phyloP scores from a whole-genome alignment of 2,888 invertebrate species.

The Zygaena filipendulae region DNA sequence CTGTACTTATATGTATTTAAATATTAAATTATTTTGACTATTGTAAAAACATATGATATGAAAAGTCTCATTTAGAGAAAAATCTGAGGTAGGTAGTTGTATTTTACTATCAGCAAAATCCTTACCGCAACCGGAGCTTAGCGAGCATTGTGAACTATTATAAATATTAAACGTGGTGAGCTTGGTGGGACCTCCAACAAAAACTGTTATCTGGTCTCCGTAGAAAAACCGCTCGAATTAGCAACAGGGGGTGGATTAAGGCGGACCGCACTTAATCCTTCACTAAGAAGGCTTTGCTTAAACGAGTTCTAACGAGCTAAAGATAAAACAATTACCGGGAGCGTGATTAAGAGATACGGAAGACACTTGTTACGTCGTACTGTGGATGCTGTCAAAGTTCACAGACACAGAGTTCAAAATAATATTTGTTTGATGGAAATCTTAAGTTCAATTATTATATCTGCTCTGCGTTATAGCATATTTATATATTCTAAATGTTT shows the following conservation, averaged over 20 bases:
- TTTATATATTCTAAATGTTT: too few species aligned
- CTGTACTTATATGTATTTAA: too few species aligned
- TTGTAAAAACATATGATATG: too few species aligned
- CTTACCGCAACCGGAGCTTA: slow-evolving; percentile 47
- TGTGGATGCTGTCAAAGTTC: too few species aligned
- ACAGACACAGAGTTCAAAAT: too few species aligned
- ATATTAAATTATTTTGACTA: too few species aligned
- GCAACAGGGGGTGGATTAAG: slow-evolving; percentile 63
- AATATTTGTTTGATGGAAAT: too few species aligned
- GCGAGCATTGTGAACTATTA: slow-evolving; percentile 50
- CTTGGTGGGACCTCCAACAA: slow-evolving; percentile 46
- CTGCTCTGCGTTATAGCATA: slow-evolving; percentile 25
- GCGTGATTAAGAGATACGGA: slow-evolving; percentile 66
- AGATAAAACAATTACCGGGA: slow-evolving; percentile 67
- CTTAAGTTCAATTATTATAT: slow-evolving; percentile 34
- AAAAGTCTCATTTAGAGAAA: too few species aligned
- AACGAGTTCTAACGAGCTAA: slow-evolving; percentile 69
- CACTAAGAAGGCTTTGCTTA: slow-evolving; percentile 69
- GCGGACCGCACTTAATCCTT: slow-evolving; percentile 68
- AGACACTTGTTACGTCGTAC: slow-evolving; percentile 65
- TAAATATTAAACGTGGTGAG: slow-evolving; percentile 58
- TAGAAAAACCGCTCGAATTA: slow-evolving; percentile 66
- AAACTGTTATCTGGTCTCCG: slow-evolving; percentile 65
- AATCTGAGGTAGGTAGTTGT: too few species aligned
- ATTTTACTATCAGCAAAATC: slow-evolving; percentile 44